Evolutionary conservation across 2,797 vertebrate genomes (phyloP).

Genomic region (Hipposideros larvatus): DNA sequence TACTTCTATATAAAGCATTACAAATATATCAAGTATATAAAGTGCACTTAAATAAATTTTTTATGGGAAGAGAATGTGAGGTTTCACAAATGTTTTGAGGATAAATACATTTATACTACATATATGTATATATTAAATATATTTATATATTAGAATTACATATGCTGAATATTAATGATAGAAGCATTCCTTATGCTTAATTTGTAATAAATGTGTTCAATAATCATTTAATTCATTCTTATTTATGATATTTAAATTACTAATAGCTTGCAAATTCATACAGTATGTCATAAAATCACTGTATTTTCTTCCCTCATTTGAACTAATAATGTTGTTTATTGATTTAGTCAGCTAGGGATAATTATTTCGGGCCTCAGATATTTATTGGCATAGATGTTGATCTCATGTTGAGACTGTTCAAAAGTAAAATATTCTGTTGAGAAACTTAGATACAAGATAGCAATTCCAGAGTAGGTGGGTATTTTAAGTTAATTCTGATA

Average conservation of each 20-base stretch:
- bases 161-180: not conserved
- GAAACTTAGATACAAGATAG: not conserved
- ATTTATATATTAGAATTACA: not conserved
- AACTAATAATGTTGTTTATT: not conserved
- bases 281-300: not conserved
- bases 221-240: constrained; percentile 38
- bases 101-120: not conserved
- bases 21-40: not conserved
- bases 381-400: not conserved
- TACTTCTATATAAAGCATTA: constrained; percentile 19
- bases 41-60: not conserved
- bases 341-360: constrained; percentile 2
- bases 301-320: constrained; percentile 21
- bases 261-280: constrained; percentile 4
- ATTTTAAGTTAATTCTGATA: constrained; percentile 50
- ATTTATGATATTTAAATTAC: constrained; percentile 37
- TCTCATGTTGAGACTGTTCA: constrained; percentile 12
- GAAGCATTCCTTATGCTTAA: not conserved
- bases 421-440: not conserved
- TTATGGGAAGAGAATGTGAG: not conserved
- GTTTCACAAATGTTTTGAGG: not conserved
- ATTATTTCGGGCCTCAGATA: not conserved
- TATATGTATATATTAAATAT: not conserved
- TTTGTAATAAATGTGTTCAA: constrained; percentile 34
- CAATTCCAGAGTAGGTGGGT: not conserved